Evolutionary conservation across 2,113 vertebrate species (phyloP).

Genomic region (Antigone vipio): DNA sequence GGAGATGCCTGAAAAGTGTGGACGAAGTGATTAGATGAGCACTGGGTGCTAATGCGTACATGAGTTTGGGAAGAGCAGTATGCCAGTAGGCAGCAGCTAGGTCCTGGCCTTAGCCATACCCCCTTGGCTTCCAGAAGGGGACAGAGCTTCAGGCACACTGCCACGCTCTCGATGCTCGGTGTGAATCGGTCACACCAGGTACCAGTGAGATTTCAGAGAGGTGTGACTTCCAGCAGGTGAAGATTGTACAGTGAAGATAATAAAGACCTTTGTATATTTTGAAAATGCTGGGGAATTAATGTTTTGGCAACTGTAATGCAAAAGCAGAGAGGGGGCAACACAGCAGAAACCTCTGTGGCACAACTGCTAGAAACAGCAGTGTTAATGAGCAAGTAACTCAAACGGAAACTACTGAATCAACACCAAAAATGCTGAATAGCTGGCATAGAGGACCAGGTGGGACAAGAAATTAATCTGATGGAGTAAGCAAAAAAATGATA

Average conservation of each 20-base stretch:
- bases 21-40: neutral
- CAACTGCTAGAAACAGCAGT: neutral
- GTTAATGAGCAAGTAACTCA: neutral
- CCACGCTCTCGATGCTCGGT: rapidly evolving
- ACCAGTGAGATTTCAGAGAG: neutral
- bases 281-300: neutral
- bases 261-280: neutral
- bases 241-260: neutral
- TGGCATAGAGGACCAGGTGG: neutral
- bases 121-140: neutral
- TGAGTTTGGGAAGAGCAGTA: neutral
- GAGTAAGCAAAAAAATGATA: neutral
- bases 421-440: neutral
- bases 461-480: neutral
- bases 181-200: neutral
- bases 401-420: neutral
- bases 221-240: neutral
- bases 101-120: neutral
- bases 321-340: neutral
- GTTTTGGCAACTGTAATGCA: neutral
- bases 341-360: neutral
- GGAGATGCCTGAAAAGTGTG: neutral
- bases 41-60: neutral
- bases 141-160: neutral
- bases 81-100: neutral